Evolutionary conservation across 2,113 vertebrate genomes (phyloP).

Genomic region (Sialia sialis): DNA sequence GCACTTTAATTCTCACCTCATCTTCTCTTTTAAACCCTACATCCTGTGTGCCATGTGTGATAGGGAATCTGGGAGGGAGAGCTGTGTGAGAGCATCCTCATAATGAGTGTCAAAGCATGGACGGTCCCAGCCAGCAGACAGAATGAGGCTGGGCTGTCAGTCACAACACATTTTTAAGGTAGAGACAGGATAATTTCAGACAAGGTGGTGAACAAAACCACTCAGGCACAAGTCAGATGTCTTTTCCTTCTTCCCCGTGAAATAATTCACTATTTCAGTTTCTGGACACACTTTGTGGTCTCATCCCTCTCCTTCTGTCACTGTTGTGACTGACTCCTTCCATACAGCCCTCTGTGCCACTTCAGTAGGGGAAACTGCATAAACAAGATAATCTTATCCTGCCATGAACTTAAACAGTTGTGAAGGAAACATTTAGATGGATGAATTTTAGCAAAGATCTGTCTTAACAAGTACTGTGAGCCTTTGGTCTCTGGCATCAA

Average conservation of each 20-base stretch:
- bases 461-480: neutral
- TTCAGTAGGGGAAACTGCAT: neutral
- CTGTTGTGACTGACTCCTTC: neutral
- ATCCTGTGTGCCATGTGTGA: neutral
- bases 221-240: neutral
- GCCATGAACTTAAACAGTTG: neutral
- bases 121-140: neutral
- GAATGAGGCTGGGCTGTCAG: neutral
- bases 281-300: neutral
- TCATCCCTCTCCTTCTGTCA: neutral
- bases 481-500: neutral
- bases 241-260: neutral
- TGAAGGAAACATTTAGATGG: neutral
- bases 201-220: neutral
- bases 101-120: neutral
- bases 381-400: neutral
- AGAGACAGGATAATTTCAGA: neutral
- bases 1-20: neutral
- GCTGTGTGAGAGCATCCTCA: neutral
- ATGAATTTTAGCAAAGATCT: neutral
- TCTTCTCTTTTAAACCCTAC: neutral
- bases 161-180: neutral
- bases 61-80: neutral
- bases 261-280: neutral
- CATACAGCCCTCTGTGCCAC: neutral